Base-by-base conservation (phyloP, 2,888 invertebrate species). In the Eretmocerus hayati region DNA sequence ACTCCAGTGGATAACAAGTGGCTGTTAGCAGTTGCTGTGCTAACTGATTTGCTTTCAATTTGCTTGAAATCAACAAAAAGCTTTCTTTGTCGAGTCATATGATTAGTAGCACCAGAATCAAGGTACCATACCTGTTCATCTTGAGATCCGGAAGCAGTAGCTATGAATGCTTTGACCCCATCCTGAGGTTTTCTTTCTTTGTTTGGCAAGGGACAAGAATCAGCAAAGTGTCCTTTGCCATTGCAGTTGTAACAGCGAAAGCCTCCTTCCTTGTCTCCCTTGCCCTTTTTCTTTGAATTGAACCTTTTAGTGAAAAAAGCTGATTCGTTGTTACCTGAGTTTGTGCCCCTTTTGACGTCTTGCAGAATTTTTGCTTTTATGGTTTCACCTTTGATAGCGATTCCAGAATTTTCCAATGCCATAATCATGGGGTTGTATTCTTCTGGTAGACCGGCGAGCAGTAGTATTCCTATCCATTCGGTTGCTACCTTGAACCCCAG, bases 371-470 rank as follows among this genome's bases (percentile, higher is more conserved):
- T 65, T 2, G 54, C 58, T 54, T 63, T 64, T 2, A 61, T 58
- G 3, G 53, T 44, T 46, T 63, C 62, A 15, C 40, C 55, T 13
- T 57, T 58, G 20, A 65, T 60, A 13, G 38, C 18, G 8, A 43
- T 53, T 48, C 60, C 62, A 35, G 53, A 58, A 42, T 56, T 59
- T 41, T 57, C 56, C 19, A 58, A 39, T 13, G 48, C 56, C 52
- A 58, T 59, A 32, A 63, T 59, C 59, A 64, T 60, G 9, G 64
- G 60, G 22, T 53, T 52, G 47, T 58, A 59, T 42, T 56, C 50
- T 21, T 61, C 60, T 22, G 59, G 56, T 21, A 39, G 26, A 5
- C 39, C 21, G 3, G 39, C 21, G n/a, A 39, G 16, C 5, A 39
- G 16, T 3, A 65, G 50, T 11, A 58, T 56, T 4, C 59, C 62